Conservation (phyloP, 2,113 vertebrate genomes). For the Aspiorhynchus laticeps region DNA sequence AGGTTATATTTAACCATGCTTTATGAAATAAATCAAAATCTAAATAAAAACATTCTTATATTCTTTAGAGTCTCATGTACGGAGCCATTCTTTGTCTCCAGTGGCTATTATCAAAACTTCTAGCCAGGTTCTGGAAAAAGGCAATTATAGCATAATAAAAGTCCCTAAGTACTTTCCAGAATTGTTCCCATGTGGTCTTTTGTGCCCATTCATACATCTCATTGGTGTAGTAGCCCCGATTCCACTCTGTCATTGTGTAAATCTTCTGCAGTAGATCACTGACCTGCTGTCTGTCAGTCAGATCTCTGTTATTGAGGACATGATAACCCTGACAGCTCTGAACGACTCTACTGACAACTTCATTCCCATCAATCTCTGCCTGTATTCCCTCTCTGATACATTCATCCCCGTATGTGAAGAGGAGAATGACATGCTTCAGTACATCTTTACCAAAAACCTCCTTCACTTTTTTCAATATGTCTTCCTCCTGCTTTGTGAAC, state of each 20-base stretch:
- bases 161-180: neutral
- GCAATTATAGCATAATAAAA: neutral
- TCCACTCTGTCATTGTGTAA: neutral
- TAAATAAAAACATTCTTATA: too few species aligned
- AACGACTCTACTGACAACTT: neutral
- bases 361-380: neutral
- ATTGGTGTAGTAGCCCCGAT: conserved; percentile 26
- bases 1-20: too few species aligned
- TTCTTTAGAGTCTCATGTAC: too few species aligned
- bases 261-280: conserved; percentile 33
- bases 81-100: too few species aligned
- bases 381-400: neutral
- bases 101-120: too few species aligned
- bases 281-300: neutral
- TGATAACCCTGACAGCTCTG: neutral
- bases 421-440: neutral
- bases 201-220: neutral
- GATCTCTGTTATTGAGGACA: conserved; percentile 18
- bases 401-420: conserved; percentile 4
- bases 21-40: too few species aligned
- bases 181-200: neutral
- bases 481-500: conserved; percentile 18
- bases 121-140: neutral
- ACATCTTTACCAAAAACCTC: neutral
- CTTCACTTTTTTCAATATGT: neutral